Evolutionary conservation across 2,797 vertebrate genomes (phyloP), one percentile per base, ranked within the genome.

Genomic region (Hydrocynus forskahlii): DNA sequence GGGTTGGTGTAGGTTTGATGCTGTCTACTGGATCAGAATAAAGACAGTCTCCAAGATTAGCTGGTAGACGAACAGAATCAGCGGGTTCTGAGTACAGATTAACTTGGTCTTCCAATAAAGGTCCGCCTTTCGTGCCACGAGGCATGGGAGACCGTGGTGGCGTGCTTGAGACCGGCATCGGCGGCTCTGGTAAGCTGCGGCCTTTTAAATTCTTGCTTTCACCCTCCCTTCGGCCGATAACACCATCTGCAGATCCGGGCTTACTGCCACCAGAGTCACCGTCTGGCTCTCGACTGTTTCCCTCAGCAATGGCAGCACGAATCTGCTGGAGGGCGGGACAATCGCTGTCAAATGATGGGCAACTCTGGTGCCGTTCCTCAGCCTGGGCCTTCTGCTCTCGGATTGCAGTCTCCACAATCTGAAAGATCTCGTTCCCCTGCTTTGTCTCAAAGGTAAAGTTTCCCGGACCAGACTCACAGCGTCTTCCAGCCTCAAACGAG

Each of bases 381-480:
- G 84, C 96, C 84, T 94, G 94, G 0, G 92, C 95, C 88, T 98
- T 99, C 89, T 99, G 97, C 45, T 93, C 95, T 62, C 92, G 94
- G 90, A 99, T 99, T 63, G 96, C 95, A 6, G 91, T 91, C 89
- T 99, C 97, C 73, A 99, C 97, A 23, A 97, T 91, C 55, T 85
- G 90, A 88, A 99, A 99, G 89, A 99, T 97, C 86, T 99, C 97
- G 0, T 98, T 98, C 78, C 98, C 98, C 86, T 99, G 95, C 84
- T 96, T 96, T 0, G 98, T 99, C 88, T 99, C 98, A 10, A 99
- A 99, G 79, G 97, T 99, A 92, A 99, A 99, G 90, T 95, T 99
- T 0, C 98, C 98, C 0, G 97, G 96, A n/a, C 98, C 98, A 0
- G 98, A 99, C 29, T 97, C 94, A 0, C 98, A 99, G 79, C 98